Base-by-base conservation (phyloP, 92 coral and sea anemone genomes). In the Heteractis magnifica region DNA sequence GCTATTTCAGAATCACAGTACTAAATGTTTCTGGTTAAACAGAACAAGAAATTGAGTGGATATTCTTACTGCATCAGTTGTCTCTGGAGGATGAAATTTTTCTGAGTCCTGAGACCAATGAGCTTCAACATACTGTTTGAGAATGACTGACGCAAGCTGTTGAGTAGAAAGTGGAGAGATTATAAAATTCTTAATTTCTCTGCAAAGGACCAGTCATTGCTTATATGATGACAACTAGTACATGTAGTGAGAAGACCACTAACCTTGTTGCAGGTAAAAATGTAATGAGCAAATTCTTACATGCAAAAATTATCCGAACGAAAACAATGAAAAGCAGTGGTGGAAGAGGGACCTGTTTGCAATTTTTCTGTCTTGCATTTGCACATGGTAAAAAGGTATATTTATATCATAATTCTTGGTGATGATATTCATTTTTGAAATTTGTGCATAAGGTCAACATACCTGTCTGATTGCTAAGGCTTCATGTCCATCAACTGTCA, bases 381-480 rank as follows among this genome's bases (percentile, higher is more conserved):
- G 44, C 44, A 34, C 49, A 81, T 20, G 52, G 15, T 11, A 64
- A 48, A 64, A 51, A 81, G 19, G 6, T 49, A 50, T 10, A 58
- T 18, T 34, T 34, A 18, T 62, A 62, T n/a, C 4, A 62, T 62
- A 18, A n/a, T 62, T 62, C 70, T 6, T 18, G 12, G 10, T 62
- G 26, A 79, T 10, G 15, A 9, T 52, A 77, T 78, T 62, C 18
- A 62, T 18, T 10, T 0, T 58, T 18, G 9, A 62, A 49, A 0
- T 34, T 52, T n/a, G 26, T 82, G 44, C 44, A 34, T 34, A 34
- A 34, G 44, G 44, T 34, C 3, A 2, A 51, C 55, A 26, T 76
- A 90, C 99, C 97, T 96, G 99, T 89, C 99, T 88, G 52, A 96
- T 90, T 14, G 96, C 97, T 7, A 94, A 77, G 15, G 98, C 97